A percentile compares a stretch with the other conserved stretches of the same genome.
Conservation (phyloP, 1,140 invertebrate species). For the Drosophila seguyi region DNA sequence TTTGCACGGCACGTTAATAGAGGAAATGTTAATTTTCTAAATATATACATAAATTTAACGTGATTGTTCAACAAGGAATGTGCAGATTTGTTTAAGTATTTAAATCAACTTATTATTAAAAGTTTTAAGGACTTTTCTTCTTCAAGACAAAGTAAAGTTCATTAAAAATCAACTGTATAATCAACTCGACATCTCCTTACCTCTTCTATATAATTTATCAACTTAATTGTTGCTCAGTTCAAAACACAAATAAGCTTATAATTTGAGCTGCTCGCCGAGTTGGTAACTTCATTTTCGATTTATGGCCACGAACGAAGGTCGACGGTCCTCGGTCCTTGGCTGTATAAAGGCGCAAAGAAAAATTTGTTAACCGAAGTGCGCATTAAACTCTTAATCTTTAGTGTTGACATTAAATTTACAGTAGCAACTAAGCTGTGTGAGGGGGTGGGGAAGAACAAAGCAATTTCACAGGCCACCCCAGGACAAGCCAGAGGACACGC, state of each 20-base stretch:
- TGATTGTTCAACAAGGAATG: background rate
- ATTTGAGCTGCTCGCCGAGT: conserved; percentile 6
- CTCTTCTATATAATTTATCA: background rate
- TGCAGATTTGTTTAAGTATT: background rate
- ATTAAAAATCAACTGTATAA: background rate
- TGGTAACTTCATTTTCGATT: conserved; percentile 51
- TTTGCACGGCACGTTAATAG: conserved; percentile 14
- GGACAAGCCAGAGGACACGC: conserved; percentile 24
- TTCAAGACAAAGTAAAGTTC: background rate
- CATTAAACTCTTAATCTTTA: conserved; percentile 82
- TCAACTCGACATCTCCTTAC: background rate
- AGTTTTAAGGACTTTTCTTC: background rate
- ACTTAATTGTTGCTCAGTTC: conserved; percentile 16
- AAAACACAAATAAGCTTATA: conserved; percentile 27
- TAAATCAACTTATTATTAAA: background rate
- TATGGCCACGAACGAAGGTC: conserved; percentile 22
- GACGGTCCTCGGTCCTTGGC: conserved; percentile 10
- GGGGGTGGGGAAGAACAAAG: conserved; percentile 62
- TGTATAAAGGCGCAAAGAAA: conserved; percentile 31
- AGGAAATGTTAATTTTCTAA: background rate
- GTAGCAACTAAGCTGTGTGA: conserved; percentile 41
- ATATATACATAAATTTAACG: conserved; percentile 17
- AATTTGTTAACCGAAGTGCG: conserved; percentile 70
- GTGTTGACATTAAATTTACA: conserved; percentile 79
- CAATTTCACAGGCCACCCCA: conserved; percentile 60